Base-by-base conservation (phyloP, 2,888 invertebrate genomes). In the Elegia similella region DNA sequence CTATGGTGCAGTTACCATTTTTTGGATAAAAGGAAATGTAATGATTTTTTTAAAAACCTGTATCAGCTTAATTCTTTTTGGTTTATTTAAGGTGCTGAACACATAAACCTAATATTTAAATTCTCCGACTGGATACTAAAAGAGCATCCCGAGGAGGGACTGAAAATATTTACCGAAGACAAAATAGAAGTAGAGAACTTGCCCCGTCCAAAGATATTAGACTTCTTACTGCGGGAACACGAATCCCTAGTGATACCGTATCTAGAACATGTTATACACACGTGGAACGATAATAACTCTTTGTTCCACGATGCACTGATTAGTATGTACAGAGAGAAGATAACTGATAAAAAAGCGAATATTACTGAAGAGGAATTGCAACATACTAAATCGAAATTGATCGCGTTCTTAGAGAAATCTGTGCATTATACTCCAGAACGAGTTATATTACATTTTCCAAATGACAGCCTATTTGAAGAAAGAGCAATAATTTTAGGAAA, bases 81-180 rank as follows among this genome's bases (percentile, higher is more conserved):
- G 10, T 16, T 29, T n/a, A 23, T 75, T 79, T 10, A 79, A 95
- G 95, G 96, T 42, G 84, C 93, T 7, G 95, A 96, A 29, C 94
- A 98, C 73, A 92, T 98, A 67, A 95, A 97, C 62, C 86, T 99
- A 61, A 98, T 99, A 74, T 95, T 99, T 74, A 96, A 99, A 78
- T 99, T 98, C 90, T 95, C 98, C 16, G 95, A 96, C 64, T 98
- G 98, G 98, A 96, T 99, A 53, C 86, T 99, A 44, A 94, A 94
- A 59, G 94, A 96, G 67, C 93, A 96, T 78, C 96, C 98, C 0
- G 96, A 96, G 64, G 97, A 98, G 78, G 99, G 99, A 0, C 88
- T 99, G 6, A 95, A 94, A 77, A 95, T 95, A 77, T 98, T 99
- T 79, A 98, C 95, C 0, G 97, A 97, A 78, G 96, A 97, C 75